Evolutionary conservation across 2,797 vertebrate genomes (phyloP).

Genomic region (Urosaurus nigricauda): DNA sequence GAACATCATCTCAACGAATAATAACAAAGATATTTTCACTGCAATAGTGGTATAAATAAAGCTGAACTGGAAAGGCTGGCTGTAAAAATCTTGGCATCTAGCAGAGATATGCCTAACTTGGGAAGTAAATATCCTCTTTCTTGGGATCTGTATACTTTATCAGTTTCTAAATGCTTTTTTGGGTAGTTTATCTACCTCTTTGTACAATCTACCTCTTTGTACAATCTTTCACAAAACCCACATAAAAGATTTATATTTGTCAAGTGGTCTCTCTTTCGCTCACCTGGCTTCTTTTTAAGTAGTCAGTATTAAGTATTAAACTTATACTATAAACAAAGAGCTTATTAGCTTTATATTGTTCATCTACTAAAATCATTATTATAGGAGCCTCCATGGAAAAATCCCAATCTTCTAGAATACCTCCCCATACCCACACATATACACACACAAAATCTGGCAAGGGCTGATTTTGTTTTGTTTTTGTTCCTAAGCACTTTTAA

Average conservation of each 20-base stretch:
- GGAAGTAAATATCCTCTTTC: neutral
- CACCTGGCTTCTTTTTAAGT: neutral
- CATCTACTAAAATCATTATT: neutral
- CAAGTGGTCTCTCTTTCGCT: neutral
- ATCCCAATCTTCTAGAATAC: too few species aligned
- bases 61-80: neutral
- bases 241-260: neutral
- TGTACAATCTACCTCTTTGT: neutral
- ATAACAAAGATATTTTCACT: conserved; percentile 7
- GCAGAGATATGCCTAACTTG: neutral
- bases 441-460: too few species aligned
- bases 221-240: neutral
- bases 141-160: neutral
- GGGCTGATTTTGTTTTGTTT: too few species aligned
- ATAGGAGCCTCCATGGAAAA: too few species aligned
- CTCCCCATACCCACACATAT: too few species aligned
- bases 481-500: too few species aligned
- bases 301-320: too few species aligned
- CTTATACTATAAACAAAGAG: neutral
- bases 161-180: neutral
- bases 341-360: neutral
- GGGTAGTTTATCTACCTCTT: neutral
- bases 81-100: conserved; percentile 13
- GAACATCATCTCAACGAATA: neutral
- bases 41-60: neutral